Percentiles rank a stretch among this genome's conserved stretches.
Conservation (phyloP, 2,797 vertebrate genomes). For the Ceyx erithaca region DNA sequence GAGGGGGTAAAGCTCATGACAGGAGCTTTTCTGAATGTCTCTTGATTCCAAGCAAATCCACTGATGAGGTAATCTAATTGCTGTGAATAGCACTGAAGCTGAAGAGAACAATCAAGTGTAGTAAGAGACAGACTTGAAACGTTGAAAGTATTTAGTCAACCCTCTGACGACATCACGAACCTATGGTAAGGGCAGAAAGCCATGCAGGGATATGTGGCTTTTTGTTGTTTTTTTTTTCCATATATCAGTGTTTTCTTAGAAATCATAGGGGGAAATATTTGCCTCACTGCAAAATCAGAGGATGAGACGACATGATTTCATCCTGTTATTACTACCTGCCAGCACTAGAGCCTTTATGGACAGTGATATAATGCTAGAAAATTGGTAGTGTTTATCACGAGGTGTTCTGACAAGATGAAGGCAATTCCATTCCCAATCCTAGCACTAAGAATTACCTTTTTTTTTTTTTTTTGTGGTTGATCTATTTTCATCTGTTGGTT, state of each 20-base stretch:
- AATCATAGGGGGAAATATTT: neutral
- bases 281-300: neutral
- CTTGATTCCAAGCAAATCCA: neutral
- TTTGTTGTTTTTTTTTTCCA: neutral
- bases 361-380: neutral
- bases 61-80: neutral
- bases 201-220: neutral
- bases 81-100: neutral
- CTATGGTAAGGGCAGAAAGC: constrained; percentile 26
- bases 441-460: neutral
- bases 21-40: neutral
- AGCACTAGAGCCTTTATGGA: neutral
- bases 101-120: neutral
- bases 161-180: neutral
- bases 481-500: neutral
- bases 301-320: neutral
- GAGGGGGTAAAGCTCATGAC: rapidly evolving
- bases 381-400: neutral
- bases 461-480: neutral
- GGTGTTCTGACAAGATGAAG: neutral
- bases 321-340: neutral
- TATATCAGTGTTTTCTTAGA: neutral
- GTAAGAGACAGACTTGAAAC: neutral
- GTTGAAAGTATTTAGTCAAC: constrained; percentile 8
- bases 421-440: neutral